Evolutionary conservation across 2,113 vertebrate species (phyloP).

Genomic region (Tonatia bakeri): DNA sequence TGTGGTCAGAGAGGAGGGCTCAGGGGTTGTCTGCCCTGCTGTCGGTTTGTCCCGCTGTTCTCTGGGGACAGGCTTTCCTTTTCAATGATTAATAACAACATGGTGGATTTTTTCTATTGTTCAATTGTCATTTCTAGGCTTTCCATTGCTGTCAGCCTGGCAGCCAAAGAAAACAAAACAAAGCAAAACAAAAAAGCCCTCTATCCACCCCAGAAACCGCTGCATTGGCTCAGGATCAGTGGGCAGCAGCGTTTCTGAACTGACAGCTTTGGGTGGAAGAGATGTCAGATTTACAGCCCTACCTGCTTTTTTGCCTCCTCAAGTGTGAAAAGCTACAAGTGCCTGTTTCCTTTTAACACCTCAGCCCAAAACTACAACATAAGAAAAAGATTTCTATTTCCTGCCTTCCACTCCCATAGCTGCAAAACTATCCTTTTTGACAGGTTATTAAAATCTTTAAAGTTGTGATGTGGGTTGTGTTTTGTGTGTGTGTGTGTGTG

Average conservation of each 20-base stretch:
- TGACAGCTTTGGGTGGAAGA: constrained; percentile 25
- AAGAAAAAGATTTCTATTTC: constrained; percentile 52
- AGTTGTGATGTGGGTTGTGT: not conserved
- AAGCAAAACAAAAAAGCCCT: not conserved
- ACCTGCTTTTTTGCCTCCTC: constrained; percentile 18
- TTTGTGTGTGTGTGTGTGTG: not conserved
- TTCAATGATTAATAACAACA: constrained; percentile 44
- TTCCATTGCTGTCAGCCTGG: constrained; percentile 15
- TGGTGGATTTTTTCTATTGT: constrained; percentile 39
- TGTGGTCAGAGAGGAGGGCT: not conserved
- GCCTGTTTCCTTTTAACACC: constrained; percentile 57
- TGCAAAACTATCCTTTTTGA: constrained; percentile 42
- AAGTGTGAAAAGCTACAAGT: constrained; percentile 31
- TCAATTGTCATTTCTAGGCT: constrained; percentile 43
- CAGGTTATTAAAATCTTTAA: constrained; percentile 29
- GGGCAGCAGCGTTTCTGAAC: not conserved
- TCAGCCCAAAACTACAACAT: not conserved
- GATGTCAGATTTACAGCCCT: constrained; percentile 21
- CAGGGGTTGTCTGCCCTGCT: not conserved
- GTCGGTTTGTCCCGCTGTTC: not conserved
- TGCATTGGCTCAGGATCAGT: constrained; percentile 41
- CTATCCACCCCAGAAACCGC: not conserved
- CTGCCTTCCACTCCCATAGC: constrained; percentile 40
- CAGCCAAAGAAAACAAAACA: not conserved
- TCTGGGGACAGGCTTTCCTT: not conserved